Base-by-base conservation (phyloP, 2,113 vertebrate species). In the Carollia perspicillata region DNA sequence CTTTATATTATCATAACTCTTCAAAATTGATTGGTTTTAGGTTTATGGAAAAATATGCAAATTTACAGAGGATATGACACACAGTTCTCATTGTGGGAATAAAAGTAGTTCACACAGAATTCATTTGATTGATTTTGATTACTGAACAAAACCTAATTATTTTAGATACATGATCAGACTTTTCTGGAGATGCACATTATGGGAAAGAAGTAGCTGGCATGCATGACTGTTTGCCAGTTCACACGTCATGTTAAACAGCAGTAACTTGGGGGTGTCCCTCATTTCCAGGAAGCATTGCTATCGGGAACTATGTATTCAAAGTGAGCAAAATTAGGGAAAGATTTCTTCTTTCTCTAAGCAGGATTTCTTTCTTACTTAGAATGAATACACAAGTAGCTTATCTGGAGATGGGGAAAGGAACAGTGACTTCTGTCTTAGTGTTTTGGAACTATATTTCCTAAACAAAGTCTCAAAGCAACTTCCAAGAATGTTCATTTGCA, bases 1-100 rank as follows among this genome's bases (percentile, higher is more conserved):
- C 98, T 98, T 98, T 98, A 97, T 98, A 98, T 98, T 98, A 98
- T 98, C 98, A 98, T 98, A 98, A 98, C 98, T 98, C 98, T 98
- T 99, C 98, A 98, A 98, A 98, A 99, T 96, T 98, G 98, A 98
- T 99, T 98, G 98, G 98, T 98, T 99, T 99, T 98, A 98, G 98
- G 97, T 98, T 98, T 98, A 98, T 98, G 98, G 98, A 98, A 98
- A 98, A 98, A 98, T 98, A 98, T 98, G 98, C 98, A 98, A 98
- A 99, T 98, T 96, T 78, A 0, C 33, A 53, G 95, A 84, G 97
- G 98, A 63, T 97, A 97, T 75, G 97, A 83, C 97, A 92, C 97
- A 96, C 97, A 93, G 98, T 98, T 98, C 97, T 98, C 97, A 89
- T 97, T 35, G 98, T 97, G 95, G 97, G 97, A 98, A 84, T 97